These are phyloP conservation scores for Polyodon spathula DNA, from an alignment of 2,113 vertebrate genomes.

Conservation along the genomic window DNA sequence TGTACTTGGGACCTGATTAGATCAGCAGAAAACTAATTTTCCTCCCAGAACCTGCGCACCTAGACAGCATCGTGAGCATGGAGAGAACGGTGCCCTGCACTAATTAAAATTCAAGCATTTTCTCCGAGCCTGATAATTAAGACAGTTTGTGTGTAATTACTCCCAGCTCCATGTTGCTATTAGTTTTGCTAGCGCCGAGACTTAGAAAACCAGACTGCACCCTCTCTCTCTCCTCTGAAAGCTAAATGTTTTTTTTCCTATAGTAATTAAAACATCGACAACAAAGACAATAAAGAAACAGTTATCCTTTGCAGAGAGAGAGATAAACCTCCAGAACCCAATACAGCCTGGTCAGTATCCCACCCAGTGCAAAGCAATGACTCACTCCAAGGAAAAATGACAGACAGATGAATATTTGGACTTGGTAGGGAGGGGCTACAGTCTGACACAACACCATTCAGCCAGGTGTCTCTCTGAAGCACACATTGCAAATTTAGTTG, in stretches of 20 bases:
- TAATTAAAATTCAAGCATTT: constrained; percentile 5
- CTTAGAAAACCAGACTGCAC: neutral
- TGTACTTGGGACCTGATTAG: too few species aligned
- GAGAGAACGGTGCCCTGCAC: constrained; percentile 2
- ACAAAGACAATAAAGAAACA: constrained; percentile 2
- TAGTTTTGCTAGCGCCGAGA: neutral
- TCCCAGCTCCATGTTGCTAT: constrained; percentile 4
- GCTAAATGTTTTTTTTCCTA: neutral
- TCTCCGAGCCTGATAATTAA: constrained; percentile 17
- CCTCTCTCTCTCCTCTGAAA: neutral
- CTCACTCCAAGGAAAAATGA: too few species aligned
- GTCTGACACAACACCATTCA: too few species aligned
- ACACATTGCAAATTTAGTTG: too few species aligned
- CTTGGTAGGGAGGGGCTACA: too few species aligned
- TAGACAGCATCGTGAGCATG: neutral
- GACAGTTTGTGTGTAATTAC: constrained; percentile 20
- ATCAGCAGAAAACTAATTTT: neutral
- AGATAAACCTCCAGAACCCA: too few species aligned
- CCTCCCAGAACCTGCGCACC: neutral
- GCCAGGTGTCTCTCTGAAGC: too few species aligned
- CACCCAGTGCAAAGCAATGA: too few species aligned
- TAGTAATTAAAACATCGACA: neutral
- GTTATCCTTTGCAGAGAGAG: too few species aligned
- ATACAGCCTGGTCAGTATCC: too few species aligned
- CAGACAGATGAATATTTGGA: too few species aligned